phyloP scores from a whole-genome alignment of 2,797 vertebrate genomes.

The Acrossocheilus wenchowensis region DNA sequence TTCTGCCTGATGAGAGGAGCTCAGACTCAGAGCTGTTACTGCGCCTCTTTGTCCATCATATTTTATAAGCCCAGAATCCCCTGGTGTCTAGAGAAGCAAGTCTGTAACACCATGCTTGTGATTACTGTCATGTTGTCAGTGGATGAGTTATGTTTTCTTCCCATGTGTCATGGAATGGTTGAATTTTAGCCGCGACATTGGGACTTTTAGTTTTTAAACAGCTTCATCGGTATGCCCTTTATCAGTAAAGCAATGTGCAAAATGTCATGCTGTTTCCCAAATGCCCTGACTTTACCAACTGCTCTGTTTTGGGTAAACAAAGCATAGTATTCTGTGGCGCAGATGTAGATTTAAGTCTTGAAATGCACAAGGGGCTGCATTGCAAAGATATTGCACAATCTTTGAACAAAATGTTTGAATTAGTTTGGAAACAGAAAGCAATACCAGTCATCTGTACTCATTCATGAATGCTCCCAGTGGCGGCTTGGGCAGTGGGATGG shows the following conservation, averaged over 20 bases:
- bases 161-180: neutral
- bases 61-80: slow-evolving; percentile 3
- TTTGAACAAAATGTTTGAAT: neutral
- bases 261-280: neutral
- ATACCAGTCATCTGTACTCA: slow-evolving; percentile 13
- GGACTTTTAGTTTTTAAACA: neutral
- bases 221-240: neutral
- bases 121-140: neutral
- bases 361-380: neutral
- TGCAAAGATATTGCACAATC: neutral
- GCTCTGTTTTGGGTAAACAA: neutral
- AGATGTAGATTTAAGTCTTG: neutral
- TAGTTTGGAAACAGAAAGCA: neutral
- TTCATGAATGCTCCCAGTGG: neutral
- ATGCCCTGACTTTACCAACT: neutral
- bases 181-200: neutral
- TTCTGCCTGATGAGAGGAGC: neutral
- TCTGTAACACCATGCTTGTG: neutral
- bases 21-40: neutral
- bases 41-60: neutral
- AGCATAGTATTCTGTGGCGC: neutral
- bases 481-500: neutral
- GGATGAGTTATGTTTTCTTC: neutral
- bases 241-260: neutral
- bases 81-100: neutral